Percentiles rank a stretch among this genome's conserved stretches.
Evolutionary conservation across 2,797 vertebrate genomes (phyloP).

Genomic region (Novumbra hubbsi): DNA sequence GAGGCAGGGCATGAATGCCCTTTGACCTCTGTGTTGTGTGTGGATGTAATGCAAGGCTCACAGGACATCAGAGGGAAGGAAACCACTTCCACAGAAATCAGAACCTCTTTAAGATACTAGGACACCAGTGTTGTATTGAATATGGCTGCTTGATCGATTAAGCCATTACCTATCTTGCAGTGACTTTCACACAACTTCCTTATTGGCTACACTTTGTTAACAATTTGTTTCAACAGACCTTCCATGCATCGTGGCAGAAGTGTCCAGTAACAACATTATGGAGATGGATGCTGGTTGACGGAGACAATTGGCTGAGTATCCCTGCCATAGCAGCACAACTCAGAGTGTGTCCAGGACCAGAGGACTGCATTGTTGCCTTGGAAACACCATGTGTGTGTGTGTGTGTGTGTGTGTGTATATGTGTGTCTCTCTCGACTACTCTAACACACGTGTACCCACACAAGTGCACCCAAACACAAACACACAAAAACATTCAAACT

Average conservation of each 20-base stretch:
- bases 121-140: too few relatives aligned
- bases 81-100: too few relatives aligned
- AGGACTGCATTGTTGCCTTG: constrained; percentile 38
- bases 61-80: constrained; percentile 5
- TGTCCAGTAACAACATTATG: neutral
- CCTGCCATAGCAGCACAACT: neutral
- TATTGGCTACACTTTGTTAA: too few relatives aligned
- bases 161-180: too few relatives aligned
- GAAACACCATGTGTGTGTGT: constrained; percentile 31
- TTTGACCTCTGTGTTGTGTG: constrained; percentile 1
- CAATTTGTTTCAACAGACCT: too few relatives aligned
- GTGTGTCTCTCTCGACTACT: too few relatives aligned
- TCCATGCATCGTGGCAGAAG: too few relatives aligned
- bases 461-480: neutral
- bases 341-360: neutral
- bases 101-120: too few relatives aligned
- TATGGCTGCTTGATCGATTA: too few relatives aligned
- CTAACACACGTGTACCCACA: too few relatives aligned
- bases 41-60: constrained; percentile 9
- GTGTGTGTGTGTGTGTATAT: too few relatives aligned
- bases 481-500: neutral
- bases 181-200: too few relatives aligned
- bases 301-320: constrained; percentile 35
- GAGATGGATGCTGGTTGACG: constrained; percentile 38
- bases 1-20: constrained; percentile 7